Evolutionary conservation across 1,140 invertebrate species (phyloP).

Genomic region (Solenopsis invicta): DNA sequence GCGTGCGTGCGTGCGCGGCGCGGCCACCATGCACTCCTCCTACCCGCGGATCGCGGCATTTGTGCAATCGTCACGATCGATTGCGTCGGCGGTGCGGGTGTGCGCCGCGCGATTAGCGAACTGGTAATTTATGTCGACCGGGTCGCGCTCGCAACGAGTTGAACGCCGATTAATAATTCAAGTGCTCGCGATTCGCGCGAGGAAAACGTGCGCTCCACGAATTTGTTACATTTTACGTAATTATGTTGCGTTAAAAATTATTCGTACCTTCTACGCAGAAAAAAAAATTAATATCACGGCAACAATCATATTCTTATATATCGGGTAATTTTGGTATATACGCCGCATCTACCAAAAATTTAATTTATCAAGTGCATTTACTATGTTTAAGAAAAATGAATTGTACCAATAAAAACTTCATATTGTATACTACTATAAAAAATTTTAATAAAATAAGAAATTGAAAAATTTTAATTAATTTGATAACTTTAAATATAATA

Average conservation of each 20-base stretch:
- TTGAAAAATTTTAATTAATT: too few relatives aligned
- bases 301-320: too few relatives aligned
- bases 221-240: slow-evolving; percentile 27
- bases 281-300: too few relatives aligned
- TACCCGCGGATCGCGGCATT: slow-evolving; percentile 17
- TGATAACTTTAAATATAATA: too few relatives aligned
- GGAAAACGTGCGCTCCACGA: background rate
- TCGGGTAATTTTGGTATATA: too few relatives aligned
- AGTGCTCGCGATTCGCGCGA: slow-evolving; percentile 10
- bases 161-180: slow-evolving; percentile 48
- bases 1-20: background rate
- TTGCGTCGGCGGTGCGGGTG: slow-evolving; percentile 50
- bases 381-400: too few relatives aligned
- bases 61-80: slow-evolving; percentile 55
- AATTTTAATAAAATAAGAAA: too few relatives aligned
- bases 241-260: background rate
- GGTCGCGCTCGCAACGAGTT: slow-evolving; percentile 35
- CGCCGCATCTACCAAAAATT: too few relatives aligned
- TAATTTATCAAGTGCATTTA: too few relatives aligned
- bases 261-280: background rate
- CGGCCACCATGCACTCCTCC: slow-evolving; percentile 17
- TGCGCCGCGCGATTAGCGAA: slow-evolving; percentile 45
- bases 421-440: too few relatives aligned
- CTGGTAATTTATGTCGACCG: slow-evolving; percentile 52
- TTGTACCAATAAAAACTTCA: too few relatives aligned